phyloP scores from a whole-genome alignment of 2,113 vertebrate species.

The Hassar affinis region DNA sequence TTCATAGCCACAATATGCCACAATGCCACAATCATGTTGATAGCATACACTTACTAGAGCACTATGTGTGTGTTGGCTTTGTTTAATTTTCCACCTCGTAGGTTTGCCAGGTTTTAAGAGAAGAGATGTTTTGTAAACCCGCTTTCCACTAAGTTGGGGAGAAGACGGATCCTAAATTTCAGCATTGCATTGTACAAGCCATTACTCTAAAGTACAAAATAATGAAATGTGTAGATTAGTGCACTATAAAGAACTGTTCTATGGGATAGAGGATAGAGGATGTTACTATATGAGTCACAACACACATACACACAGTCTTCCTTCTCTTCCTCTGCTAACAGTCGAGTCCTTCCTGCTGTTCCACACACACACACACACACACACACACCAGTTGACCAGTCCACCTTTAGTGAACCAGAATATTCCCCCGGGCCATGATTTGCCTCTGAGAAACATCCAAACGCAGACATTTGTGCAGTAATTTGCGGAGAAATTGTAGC shows the following conservation, averaged over 20 bases:
- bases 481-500: neutral
- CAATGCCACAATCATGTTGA: neutral
- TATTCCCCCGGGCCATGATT: neutral
- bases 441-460: neutral
- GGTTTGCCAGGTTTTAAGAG: neutral
- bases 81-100: neutral
- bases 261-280: neutral
- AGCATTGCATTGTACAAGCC: neutral
- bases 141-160: neutral
- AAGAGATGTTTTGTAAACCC: neutral
- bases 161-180: neutral
- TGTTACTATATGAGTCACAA: neutral
- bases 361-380: neutral
- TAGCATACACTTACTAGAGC: neutral
- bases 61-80: neutral
- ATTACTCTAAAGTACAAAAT: neutral
- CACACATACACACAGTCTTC: conserved; percentile 46
- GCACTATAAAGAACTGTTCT: neutral
- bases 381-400: neutral
- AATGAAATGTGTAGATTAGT: neutral
- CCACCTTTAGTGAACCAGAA: neutral
- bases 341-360: conserved; percentile 64
- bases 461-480: neutral
- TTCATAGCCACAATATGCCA: too few relatives aligned
- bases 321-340: conserved; percentile 62